Percentiles rank a stretch among this genome's conserved stretches.
Conservation (phyloP, 2,797 vertebrate genomes). For the Centropyge bicolor region DNA sequence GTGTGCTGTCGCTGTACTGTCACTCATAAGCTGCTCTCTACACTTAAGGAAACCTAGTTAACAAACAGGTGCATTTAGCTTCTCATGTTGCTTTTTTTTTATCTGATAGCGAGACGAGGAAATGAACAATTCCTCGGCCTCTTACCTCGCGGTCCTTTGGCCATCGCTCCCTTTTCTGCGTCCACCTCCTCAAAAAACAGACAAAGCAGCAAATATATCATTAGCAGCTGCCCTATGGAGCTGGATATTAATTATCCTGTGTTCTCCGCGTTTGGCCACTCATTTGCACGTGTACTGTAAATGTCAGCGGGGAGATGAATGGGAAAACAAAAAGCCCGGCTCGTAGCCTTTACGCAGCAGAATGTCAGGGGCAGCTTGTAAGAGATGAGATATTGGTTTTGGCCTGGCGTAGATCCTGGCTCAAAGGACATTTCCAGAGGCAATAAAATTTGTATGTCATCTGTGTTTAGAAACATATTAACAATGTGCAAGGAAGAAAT, state of each 20-base stretch:
- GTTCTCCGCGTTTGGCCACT: slow-evolving; percentile 81
- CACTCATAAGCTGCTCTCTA: background rate
- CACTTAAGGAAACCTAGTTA: background rate
- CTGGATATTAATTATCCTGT: slow-evolving; percentile 81
- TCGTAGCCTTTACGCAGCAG: slow-evolving; percentile 77
- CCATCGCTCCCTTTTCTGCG: slow-evolving; percentile 35
- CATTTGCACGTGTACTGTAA: slow-evolving; percentile 85
- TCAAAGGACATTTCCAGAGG: slow-evolving; percentile 68
- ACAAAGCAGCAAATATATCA: slow-evolving; percentile 78
- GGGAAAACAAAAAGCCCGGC: slow-evolving; percentile 78
- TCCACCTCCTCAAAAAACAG: slow-evolving; percentile 67
- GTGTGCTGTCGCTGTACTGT: background rate
- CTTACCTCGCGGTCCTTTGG: slow-evolving; percentile 55
- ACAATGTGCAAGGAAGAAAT: slow-evolving; percentile 46
- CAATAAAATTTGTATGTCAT: slow-evolving; percentile 70
- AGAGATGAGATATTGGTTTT: slow-evolving; percentile 85
- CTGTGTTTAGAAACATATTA: slow-evolving; percentile 69
- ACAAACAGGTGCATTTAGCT: background rate
- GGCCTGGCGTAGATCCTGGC: slow-evolving; percentile 70
- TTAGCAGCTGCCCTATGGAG: slow-evolving; percentile 78
- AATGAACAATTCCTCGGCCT: slow-evolving; percentile 31
- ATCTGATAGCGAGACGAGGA: background rate
- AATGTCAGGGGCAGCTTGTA: slow-evolving; percentile 81
- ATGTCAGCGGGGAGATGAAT: slow-evolving; percentile 84
- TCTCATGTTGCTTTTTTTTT: background rate